Evolutionary conservation across 2,113 vertebrate species (phyloP).

Genomic region (Tapirus terrestris): DNA sequence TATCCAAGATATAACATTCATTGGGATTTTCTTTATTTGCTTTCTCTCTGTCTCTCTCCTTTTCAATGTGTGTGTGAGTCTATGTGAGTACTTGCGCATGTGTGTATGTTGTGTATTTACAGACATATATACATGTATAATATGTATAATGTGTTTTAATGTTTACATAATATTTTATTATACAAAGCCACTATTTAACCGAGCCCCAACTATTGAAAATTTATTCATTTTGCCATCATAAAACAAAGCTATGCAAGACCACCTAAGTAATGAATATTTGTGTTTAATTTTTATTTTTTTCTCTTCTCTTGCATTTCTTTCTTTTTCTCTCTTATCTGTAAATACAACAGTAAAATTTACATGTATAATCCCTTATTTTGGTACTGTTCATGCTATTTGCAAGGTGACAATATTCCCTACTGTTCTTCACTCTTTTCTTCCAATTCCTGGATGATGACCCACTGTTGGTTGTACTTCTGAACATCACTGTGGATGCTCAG

Average conservation of each 20-base stretch:
- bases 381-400: neutral
- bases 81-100: neutral
- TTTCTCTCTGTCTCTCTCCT: neutral
- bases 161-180: neutral
- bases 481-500: neutral
- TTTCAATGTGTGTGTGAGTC: neutral
- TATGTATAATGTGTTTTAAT: neutral
- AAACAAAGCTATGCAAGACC: neutral
- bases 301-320: neutral
- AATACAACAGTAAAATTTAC: neutral
- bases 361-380: neutral
- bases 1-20: neutral
- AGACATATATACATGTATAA: neutral
- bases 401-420: neutral
- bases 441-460: neutral
- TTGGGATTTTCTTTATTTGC: neutral
- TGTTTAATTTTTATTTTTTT: neutral
- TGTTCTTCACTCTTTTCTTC: neutral
- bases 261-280: neutral
- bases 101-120: neutral
- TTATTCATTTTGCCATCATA: neutral
- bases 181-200: neutral
- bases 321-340: neutral
- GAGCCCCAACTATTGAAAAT: neutral
- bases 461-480: neutral